A percentile compares a stretch with the other conserved stretches of the same genome.
Conservation (phyloP, 2,797 vertebrate species). For the Australoheros facetus region DNA sequence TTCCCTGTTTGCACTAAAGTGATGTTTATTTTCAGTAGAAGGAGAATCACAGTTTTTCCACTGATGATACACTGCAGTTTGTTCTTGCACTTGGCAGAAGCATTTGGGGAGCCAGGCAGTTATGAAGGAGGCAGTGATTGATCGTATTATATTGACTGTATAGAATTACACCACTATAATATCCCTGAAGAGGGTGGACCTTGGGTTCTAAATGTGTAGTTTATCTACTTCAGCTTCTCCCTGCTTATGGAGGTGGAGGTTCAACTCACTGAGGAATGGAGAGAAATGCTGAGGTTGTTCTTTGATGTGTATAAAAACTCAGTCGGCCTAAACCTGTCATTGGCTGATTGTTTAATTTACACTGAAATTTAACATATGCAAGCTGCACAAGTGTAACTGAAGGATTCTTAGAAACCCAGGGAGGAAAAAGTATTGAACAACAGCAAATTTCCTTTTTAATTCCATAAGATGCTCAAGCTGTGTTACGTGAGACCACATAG, state of each 20-base stretch:
- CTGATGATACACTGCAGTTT: constrained; percentile 51
- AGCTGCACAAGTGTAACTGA: background rate
- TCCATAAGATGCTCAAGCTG: background rate
- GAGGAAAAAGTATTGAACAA: background rate
- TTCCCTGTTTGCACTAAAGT: background rate
- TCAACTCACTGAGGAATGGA: background rate
- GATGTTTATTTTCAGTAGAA: constrained; percentile 9
- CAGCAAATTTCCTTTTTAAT: background rate
- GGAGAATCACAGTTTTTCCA: constrained; percentile 20
- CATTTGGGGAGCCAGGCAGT: constrained; percentile 23
- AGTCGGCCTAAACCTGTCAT: background rate
- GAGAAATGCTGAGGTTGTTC: background rate
- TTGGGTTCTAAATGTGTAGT: constrained; percentile 6
- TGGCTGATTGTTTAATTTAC: background rate
- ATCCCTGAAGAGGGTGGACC: constrained; percentile 29
- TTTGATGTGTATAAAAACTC: background rate
- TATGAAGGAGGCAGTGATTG: constrained; percentile 53
- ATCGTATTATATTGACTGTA: constrained; percentile 47
- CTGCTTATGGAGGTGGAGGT: background rate
- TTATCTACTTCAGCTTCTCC: constrained; percentile 24
- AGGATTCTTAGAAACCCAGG: background rate
- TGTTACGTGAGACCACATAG: background rate
- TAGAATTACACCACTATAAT: constrained; percentile 44
- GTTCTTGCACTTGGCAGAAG: constrained; percentile 36
- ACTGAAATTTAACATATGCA: background rate